Conservation (phyloP, 2,113 vertebrate species). For the Sphyrna mokarran region DNA sequence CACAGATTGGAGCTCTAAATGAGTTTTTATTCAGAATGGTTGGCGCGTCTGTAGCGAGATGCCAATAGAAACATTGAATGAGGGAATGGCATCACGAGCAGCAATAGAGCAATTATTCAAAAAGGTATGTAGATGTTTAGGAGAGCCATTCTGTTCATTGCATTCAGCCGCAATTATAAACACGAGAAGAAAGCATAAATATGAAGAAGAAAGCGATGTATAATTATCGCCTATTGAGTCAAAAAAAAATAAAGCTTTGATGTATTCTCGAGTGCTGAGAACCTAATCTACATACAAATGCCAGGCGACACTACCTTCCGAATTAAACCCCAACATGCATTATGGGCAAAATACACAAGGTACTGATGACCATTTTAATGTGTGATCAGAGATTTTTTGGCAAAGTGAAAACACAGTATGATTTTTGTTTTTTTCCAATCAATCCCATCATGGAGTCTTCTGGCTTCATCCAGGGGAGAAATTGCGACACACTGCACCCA, state of each 20-base stretch:
- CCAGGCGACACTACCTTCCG: not conserved
- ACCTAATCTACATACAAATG: not conserved
- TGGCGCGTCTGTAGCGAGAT: not conserved
- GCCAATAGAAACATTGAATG: not conserved
- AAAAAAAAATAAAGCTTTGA: not conserved
- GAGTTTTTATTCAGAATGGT: not conserved
- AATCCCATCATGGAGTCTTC: not conserved
- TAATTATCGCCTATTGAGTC: not conserved
- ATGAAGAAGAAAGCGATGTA: too few species aligned
- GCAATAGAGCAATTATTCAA: not conserved
- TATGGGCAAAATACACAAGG: not conserved
- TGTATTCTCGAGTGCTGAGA: not conserved
- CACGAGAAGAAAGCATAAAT: not conserved
- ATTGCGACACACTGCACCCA: not conserved
- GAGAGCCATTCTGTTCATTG: not conserved
- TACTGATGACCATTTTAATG: constrained; percentile 10
- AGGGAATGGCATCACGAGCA: not conserved
- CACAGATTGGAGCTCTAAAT: not conserved
- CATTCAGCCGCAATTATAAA: not conserved
- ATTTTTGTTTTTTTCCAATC: not conserved
- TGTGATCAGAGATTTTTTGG: not conserved
- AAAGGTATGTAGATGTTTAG: not conserved
- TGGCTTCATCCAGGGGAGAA: not conserved
- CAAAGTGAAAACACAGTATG: not conserved
- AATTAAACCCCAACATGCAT: not conserved